phyloP scores from a whole-genome alignment of 2,797 vertebrate species.

The Ispidina picta region DNA sequence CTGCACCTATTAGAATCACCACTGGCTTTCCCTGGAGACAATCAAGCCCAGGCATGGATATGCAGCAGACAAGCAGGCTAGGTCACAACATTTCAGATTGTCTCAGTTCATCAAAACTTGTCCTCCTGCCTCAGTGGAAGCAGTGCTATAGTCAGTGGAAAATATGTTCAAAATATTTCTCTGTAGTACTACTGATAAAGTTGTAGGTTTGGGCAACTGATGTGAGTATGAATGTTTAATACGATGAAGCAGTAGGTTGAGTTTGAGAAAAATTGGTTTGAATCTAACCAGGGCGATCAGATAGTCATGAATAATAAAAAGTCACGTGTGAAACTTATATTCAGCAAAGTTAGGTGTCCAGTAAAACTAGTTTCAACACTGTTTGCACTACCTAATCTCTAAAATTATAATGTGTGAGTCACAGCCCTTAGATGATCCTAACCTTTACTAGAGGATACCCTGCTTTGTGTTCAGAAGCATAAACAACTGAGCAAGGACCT shows the following conservation, averaged over 20 bases:
- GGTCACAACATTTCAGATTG: neutral
- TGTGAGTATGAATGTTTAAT: neutral
- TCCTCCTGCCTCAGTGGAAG: neutral
- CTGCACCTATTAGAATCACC: neutral
- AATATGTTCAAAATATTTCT: neutral
- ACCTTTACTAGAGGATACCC: constrained; percentile 64
- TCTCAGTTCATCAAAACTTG: neutral
- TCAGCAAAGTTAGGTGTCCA: constrained; percentile 64
- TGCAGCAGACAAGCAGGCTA: neutral
- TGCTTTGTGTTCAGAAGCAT: constrained; percentile 46
- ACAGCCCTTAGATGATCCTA: constrained; percentile 59
- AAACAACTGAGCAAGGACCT: constrained; percentile 57
- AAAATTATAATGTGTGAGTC: constrained; percentile 68
- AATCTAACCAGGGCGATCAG: neutral
- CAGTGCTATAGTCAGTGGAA: neutral
- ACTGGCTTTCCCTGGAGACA: neutral
- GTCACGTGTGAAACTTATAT: constrained; percentile 59
- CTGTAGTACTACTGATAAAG: neutral
- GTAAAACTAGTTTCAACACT: constrained; percentile 70
- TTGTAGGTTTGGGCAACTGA: neutral
- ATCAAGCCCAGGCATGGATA: neutral
- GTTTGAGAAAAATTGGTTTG: constrained; percentile 15
- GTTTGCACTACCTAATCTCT: constrained; percentile 61
- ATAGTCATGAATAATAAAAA: constrained; percentile 45
- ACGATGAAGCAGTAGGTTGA: neutral